Conservation (phyloP, 2,888 invertebrate genomes). For the Gibbula magus region DNA sequence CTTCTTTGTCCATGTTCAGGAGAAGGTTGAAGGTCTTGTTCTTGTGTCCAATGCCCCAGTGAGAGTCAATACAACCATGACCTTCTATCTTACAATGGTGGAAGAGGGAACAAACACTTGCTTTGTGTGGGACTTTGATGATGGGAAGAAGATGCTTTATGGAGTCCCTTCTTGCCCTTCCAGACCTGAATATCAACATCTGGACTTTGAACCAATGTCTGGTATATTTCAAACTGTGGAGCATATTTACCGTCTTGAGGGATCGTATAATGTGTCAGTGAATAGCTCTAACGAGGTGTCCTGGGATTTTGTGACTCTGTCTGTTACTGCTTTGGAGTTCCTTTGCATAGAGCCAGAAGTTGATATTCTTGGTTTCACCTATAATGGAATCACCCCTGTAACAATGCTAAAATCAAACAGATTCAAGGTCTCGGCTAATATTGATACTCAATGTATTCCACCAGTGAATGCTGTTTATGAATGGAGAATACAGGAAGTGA, state of each 20-base stretch:
- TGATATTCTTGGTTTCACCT: conserved; percentile 35
- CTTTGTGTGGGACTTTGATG: conserved; percentile 35
- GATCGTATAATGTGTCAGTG: conserved; percentile 29
- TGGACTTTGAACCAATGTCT: conserved; percentile 5
- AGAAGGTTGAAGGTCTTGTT: conserved; percentile 18
- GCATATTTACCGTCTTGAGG: conserved; percentile 18
- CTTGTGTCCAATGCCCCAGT: conserved; percentile 26
- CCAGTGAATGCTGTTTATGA: conserved; percentile 29
- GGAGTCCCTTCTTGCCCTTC: conserved; percentile 29
- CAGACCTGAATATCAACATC: conserved; percentile 21
- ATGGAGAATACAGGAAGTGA: conserved; percentile 31
- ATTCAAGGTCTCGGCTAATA: conserved; percentile 28
- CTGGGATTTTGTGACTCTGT: neutral
- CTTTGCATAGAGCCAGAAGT: conserved; percentile 38
- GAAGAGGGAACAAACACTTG: conserved; percentile 30
- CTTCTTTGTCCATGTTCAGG: conserved; percentile 29
- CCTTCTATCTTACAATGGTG: conserved; percentile 23
- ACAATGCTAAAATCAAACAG: conserved; percentile 18
- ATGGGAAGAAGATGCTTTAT: conserved; percentile 25
- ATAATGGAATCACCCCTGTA: conserved; percentile 23
- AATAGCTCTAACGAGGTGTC: conserved; percentile 33
- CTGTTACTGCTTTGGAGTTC: conserved; percentile 21
- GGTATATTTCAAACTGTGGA: neutral
- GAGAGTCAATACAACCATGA: conserved; percentile 24
- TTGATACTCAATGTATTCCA: conserved; percentile 36